These are phyloP conservation scores for Papilio gigon DNA, from an alignment of 2,888 invertebrate genomes.

Conservation along the genomic window DNA sequence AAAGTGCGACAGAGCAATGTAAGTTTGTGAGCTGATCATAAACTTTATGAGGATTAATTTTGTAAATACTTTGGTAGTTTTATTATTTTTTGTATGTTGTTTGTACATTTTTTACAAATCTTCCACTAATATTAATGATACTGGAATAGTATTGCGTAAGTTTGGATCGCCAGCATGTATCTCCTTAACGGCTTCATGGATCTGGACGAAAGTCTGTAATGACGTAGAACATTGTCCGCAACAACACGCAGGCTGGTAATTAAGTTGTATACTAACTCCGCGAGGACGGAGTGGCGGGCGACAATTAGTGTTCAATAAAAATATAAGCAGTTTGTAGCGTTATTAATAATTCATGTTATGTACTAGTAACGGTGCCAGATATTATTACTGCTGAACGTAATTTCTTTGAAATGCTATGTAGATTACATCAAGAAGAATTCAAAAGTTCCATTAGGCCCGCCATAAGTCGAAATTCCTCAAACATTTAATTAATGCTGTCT, in stretches of 20 bases:
- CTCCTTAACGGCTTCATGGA: too few relatives aligned
- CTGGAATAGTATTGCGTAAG: too few relatives aligned
- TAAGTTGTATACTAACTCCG: too few relatives aligned
- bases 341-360: too few relatives aligned
- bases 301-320: too few relatives aligned
- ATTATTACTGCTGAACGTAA: neutral
- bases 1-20: neutral
- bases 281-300: too few relatives aligned
- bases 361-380: neutral
- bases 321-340: neutral
- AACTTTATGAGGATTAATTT: neutral
- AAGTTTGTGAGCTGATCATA: neutral
- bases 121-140: too few relatives aligned
- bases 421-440: neutral
- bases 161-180: too few relatives aligned
- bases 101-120: too few relatives aligned
- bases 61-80: neutral
- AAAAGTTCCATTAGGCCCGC: neutral
- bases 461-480: neutral
- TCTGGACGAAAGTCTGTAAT: too few relatives aligned
- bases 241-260: too few relatives aligned
- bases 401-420: neutral
- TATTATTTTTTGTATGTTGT: neutral
- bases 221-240: too few relatives aligned
- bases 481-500: constrained; percentile 19